A percentile compares a stretch with the other conserved stretches of the same genome.
Evolutionary conservation across 2,888 invertebrate species (phyloP).

Genomic region (Chrysolina haemoptera): DNA sequence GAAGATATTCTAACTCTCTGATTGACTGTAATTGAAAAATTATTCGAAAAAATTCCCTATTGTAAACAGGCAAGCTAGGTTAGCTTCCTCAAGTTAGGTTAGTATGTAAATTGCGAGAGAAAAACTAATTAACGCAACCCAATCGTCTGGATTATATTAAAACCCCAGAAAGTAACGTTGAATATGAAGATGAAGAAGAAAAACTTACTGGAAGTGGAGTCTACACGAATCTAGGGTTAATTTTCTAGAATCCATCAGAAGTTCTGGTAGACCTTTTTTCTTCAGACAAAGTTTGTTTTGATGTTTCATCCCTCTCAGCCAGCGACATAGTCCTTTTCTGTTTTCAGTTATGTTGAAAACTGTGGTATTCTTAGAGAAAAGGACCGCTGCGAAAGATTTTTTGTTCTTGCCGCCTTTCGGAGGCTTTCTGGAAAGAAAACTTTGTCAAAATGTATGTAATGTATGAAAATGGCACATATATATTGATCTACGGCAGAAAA

Average conservation of each 20-base stretch:
- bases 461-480: too few species aligned
- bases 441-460: neutral
- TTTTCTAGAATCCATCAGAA: conserved; percentile 70
- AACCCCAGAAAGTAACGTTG: too few species aligned
- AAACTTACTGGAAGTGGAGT: conserved; percentile 75
- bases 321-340: conserved; percentile 70
- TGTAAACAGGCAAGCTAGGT: too few species aligned
- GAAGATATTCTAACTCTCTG: too few species aligned
- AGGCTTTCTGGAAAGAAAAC: conserved; percentile 36
- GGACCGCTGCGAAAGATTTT: conserved; percentile 53
- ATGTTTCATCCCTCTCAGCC: conserved; percentile 74
- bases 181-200: neutral
- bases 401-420: conserved; percentile 41
- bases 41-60: too few species aligned
- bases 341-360: conserved; percentile 47
- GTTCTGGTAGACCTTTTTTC: conserved; percentile 73
- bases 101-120: too few species aligned
- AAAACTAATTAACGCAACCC: too few species aligned
- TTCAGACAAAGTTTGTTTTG: conserved; percentile 78
- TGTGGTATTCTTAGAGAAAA: conserved; percentile 52
- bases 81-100: too few species aligned
- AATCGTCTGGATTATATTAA: too few species aligned
- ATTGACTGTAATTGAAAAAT: too few species aligned
- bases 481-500: too few species aligned
- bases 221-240: conserved; percentile 77